These are phyloP conservation scores for Mesocentrotus franciscanus DNA, from an alignment of 53 echinoderm and acorn worm species.

Conservation along the genomic window DNA sequence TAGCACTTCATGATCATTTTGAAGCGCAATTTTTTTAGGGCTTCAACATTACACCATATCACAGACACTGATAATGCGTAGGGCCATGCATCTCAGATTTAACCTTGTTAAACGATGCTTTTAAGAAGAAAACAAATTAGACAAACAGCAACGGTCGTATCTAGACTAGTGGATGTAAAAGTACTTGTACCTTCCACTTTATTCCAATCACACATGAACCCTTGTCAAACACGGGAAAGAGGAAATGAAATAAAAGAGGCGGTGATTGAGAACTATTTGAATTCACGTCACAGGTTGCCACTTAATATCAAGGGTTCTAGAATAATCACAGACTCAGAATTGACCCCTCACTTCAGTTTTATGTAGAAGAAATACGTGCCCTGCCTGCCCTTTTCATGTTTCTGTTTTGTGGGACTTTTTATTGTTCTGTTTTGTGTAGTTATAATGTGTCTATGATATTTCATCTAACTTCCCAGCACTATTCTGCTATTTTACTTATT, in stretches of 20 bases:
- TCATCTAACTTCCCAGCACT: no score
- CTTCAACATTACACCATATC: no score
- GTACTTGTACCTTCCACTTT: not conserved
- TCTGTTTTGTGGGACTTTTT: not conserved
- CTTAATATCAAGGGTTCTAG: conserved; percentile 1
- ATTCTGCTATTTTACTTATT: no score
- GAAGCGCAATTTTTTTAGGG: no score
- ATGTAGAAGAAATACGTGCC: not conserved
- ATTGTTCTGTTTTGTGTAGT: not conserved
- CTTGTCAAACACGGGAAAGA: conserved; percentile 13
- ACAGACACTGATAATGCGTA: no score
- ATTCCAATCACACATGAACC: not conserved
- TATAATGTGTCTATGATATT: no score
- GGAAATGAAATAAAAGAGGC: conserved; percentile 12
- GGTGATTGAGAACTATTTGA: not conserved
- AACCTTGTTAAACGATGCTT: no score
- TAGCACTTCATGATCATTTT: no score
- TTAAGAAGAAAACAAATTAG: not conserved
- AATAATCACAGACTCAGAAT: not conserved
- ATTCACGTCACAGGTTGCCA: not conserved
- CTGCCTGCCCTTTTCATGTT: not conserved
- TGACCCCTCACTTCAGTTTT: conserved; percentile 9
- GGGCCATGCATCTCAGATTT: no score
- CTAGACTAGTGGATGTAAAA: not conserved
- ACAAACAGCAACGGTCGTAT: not conserved